phyloP scores from a whole-genome alignment of 2,888 invertebrate species.

The Petrophora chlorosata region DNA sequence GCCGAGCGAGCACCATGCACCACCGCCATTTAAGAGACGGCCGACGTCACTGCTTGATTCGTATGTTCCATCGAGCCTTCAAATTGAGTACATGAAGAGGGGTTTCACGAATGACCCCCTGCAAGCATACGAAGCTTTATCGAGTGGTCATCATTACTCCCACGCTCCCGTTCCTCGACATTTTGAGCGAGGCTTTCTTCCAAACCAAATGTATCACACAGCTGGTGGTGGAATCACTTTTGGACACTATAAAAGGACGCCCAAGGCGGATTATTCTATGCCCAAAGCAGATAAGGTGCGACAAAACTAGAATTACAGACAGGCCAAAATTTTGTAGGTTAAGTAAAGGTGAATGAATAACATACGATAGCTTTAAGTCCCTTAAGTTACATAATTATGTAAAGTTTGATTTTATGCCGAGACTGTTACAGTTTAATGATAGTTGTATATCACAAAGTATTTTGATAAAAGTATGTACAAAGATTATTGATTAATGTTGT shows the following conservation, averaged over 20 bases:
- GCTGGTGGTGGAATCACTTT: constrained; percentile 70
- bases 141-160: constrained; percentile 59
- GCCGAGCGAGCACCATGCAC: constrained; percentile 53
- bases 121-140: constrained; percentile 70
- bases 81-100: constrained; percentile 74
- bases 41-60: constrained; percentile 84
- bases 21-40: constrained; percentile 57
- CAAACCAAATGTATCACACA: constrained; percentile 79
- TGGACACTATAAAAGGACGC: constrained; percentile 73
- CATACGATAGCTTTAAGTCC: neutral
- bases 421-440: constrained; percentile 18
- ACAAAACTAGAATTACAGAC: constrained; percentile 39
- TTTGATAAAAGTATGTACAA: constrained; percentile 3
- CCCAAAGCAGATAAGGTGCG: constrained; percentile 59
- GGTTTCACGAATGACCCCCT: constrained; percentile 72
- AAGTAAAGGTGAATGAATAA: constrained; percentile 9
- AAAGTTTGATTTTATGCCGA: constrained; percentile 6
- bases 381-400: neutral
- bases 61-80: constrained; percentile 84
- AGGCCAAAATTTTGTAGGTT: constrained; percentile 17
- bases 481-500: neutral
- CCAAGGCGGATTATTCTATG: constrained; percentile 65
- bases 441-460: constrained; percentile 10
- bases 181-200: constrained; percentile 75
- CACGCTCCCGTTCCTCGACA: constrained; percentile 56